These are phyloP conservation scores for Ifrita kowaldi DNA, from an alignment of 2,113 vertebrate species.

Conservation along the genomic window DNA sequence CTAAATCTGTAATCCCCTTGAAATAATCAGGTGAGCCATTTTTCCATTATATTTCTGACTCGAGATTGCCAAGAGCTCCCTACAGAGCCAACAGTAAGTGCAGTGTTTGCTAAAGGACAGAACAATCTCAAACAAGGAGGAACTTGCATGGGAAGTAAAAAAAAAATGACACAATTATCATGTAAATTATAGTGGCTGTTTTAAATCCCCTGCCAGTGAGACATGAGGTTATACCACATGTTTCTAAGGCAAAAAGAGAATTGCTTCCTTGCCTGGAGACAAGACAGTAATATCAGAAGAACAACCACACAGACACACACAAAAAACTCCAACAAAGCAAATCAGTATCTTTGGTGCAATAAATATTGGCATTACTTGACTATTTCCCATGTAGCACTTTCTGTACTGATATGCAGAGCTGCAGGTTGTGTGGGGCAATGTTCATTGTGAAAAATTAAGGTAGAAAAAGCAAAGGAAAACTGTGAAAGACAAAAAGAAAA, in stretches of 20 bases:
- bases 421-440: neutral
- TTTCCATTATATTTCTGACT: slow-evolving; percentile 21
- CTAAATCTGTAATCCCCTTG: slow-evolving; percentile 31
- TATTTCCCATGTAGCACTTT: neutral
- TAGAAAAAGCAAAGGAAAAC: neutral
- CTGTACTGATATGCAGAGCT: neutral
- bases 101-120: slow-evolving; percentile 11
- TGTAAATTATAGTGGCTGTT: slow-evolving; percentile 35
- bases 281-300: slow-evolving; percentile 9
- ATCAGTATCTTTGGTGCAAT: neutral
- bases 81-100: slow-evolving; percentile 11
- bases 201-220: slow-evolving; percentile 47
- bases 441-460: neutral
- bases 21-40: slow-evolving; percentile 34
- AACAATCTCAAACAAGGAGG: neutral
- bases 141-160: slow-evolving; percentile 25
- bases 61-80: neutral
- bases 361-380: neutral
- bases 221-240: slow-evolving; percentile 16
- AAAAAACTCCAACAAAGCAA: neutral
- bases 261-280: slow-evolving; percentile 43
- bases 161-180: slow-evolving; percentile 49
- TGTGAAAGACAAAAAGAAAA: neutral
- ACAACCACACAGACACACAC: neutral
- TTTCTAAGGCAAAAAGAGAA: slow-evolving; percentile 20